These are phyloP conservation scores for Echinops telfairi DNA, from an alignment of 2,113 vertebrate species.

Conservation along the genomic window DNA sequence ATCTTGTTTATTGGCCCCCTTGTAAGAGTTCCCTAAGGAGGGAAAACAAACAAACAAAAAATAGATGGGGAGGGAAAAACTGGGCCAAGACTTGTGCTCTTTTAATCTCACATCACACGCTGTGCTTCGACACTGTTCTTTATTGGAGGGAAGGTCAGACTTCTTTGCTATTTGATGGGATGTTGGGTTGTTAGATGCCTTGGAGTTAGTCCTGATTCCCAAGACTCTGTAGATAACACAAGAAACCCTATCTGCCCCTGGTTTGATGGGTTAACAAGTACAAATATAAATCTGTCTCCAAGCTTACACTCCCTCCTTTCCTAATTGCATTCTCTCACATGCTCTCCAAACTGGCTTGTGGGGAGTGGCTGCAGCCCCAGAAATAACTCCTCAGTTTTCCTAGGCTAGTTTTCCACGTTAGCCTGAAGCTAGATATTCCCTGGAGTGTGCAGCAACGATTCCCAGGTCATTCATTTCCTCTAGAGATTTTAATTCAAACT, in stretches of 20 bases:
- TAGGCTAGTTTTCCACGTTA: background rate
- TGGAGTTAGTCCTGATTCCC: too few species aligned
- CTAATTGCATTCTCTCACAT: conserved; percentile 12
- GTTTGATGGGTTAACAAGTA: conserved; percentile 35
- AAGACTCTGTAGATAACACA: too few species aligned
- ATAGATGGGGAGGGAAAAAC: background rate
- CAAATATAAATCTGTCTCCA: conserved; percentile 43
- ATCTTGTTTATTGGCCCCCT: background rate
- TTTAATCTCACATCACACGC: background rate
- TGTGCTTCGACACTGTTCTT: background rate
- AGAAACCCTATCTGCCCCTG: too few species aligned
- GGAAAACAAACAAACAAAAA: background rate
- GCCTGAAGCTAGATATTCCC: background rate
- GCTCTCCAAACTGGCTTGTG: background rate
- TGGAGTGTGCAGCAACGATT: background rate
- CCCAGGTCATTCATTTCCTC: background rate
- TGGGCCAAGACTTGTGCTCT: conserved; percentile 3
- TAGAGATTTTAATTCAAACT: conserved; percentile 8
- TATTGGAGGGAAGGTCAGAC: background rate
- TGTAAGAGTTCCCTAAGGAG: background rate
- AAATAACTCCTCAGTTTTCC: background rate
- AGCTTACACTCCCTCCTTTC: conserved; percentile 4
- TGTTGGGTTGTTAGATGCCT: too few species aligned
- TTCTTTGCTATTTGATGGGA: conserved; percentile 55
- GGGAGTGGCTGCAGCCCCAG: background rate